Evolutionary conservation across 1,140 invertebrate genomes (phyloP), one percentile per base, ranked within the genome.

Genomic region (Thaumetopoea pityocampa): DNA sequence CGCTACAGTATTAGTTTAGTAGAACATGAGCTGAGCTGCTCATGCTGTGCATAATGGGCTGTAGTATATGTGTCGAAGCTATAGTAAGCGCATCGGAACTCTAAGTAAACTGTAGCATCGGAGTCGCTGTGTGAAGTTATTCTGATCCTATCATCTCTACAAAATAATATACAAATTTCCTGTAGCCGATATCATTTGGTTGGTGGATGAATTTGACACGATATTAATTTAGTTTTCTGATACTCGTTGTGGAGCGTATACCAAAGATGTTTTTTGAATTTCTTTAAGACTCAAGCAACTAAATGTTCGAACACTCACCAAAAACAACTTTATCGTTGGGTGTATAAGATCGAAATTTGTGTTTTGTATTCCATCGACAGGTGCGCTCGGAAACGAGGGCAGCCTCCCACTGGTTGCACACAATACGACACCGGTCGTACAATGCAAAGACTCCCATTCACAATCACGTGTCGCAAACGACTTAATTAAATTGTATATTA

Each of bases 401-500:
- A 71, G 63, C 67, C 74, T 73, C 78, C 74, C 78, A 80, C 74
- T 68, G 78, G 42, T 67, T 63, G 61, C 45, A 63, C 52, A 79
- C 74, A 82, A 82, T 70, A 55, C 64, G 60, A 64, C 62, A 58
- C 56, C 49, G 47, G 50, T 61, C 50, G 42, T 36, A 76, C 58
- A 67, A 73, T 51, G 58, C 51, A 45, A 51, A 51, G 51, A 50
- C 46, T 44, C 28, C 59, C 42, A 73, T 71, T 77, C 58, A 62
- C 52, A 37, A 61, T 67, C 71, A 73, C 73, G 77, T 78, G 71
- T 71, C 67, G 56, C 49, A 52, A 58, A 69, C 61, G 70, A 79
- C 68, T 82, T 79, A 77, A 82, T 82, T 82, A 82, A 82, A 78
- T 76, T 57, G 51, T 48, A 58, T 56, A 58, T 56, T 64, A 53